These are phyloP conservation scores for Pangasius djambal DNA, from an alignment of 2,797 vertebrate genomes.

Conservation along the genomic window DNA sequence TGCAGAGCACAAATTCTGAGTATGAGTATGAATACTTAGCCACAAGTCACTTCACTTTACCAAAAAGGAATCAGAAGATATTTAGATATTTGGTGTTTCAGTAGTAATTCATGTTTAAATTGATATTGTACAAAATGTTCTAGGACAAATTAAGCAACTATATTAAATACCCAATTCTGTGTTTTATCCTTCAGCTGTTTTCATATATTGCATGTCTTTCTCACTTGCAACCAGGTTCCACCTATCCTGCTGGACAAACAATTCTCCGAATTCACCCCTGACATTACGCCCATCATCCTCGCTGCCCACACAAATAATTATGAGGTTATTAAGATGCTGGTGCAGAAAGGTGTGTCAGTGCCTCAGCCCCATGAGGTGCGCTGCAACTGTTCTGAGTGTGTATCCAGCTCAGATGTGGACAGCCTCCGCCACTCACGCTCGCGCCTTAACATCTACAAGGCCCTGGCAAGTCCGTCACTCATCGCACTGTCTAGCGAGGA, in stretches of 20 bases:
- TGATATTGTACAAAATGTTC: background rate
- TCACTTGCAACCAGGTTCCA: slow-evolving; percentile 79
- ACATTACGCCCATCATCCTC: slow-evolving; percentile 96
- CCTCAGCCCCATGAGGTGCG: slow-evolving; percentile 93
- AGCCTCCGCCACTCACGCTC: slow-evolving; percentile 93
- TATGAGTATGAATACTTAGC: no score
- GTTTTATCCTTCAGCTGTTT: background rate
- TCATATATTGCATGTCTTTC: background rate
- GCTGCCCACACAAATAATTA: slow-evolving; percentile 99
- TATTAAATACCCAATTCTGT: background rate
- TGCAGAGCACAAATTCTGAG: no score
- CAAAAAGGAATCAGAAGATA: background rate
- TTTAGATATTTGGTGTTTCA: background rate
- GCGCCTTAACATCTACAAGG: slow-evolving; percentile 94
- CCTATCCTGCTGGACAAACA: slow-evolving; percentile 90
- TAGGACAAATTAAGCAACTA: background rate
- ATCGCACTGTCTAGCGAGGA: slow-evolving; percentile 95
- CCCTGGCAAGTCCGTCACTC: slow-evolving; percentile 89
- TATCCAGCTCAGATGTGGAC: slow-evolving; percentile 90
- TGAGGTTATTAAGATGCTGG: slow-evolving; percentile 93
- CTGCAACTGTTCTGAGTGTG: slow-evolving; percentile 92
- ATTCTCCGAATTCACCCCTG: slow-evolving; percentile 96
- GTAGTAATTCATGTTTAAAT: background rate
- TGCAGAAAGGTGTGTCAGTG: slow-evolving; percentile 92
- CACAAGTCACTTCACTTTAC: background rate